phyloP scores from a whole-genome alignment of 2,888 invertebrate species.

The Drosophila austrosaltans region DNA sequence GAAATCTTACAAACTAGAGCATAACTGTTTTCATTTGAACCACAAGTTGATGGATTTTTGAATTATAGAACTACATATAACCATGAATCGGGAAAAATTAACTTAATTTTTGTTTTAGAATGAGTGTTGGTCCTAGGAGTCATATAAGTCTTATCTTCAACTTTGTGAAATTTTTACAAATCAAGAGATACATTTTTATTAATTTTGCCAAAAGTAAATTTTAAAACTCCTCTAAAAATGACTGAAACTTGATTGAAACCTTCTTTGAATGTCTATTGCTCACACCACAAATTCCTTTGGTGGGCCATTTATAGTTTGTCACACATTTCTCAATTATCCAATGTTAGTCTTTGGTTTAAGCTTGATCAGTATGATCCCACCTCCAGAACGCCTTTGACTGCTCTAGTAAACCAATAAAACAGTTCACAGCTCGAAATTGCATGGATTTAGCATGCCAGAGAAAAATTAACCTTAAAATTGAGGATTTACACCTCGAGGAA shows the following conservation, averaged over 20 bases:
- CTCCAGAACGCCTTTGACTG: constrained; percentile 43
- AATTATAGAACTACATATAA: too few relatives aligned
- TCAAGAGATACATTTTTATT: too few relatives aligned
- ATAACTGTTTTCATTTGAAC: too few relatives aligned
- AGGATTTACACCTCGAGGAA: constrained; percentile 71
- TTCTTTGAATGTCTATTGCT: not conserved
- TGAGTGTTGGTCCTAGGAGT: too few relatives aligned
- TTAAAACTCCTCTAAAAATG: not conserved
- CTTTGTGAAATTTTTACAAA: too few relatives aligned
- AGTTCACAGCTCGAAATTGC: constrained; percentile 63
- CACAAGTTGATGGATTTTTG: too few relatives aligned
- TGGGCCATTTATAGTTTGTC: not conserved
- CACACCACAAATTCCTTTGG: not conserved
- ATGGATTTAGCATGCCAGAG: constrained; percentile 18
- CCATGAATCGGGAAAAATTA: too few relatives aligned
- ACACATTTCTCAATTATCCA: constrained; percentile 10
- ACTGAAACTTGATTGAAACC: too few relatives aligned
- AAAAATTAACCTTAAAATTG: constrained; percentile 76
- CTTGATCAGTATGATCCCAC: constrained; percentile 8
- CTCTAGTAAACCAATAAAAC: constrained; percentile 77
- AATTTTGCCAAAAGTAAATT: not conserved
- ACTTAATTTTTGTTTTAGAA: too few relatives aligned
- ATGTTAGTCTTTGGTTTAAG: constrained; percentile 7
- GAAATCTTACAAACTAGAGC: too few relatives aligned
- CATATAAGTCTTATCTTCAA: too few relatives aligned